Conservation (phyloP, 2,113 vertebrate genomes). For the Hassar affinis region DNA sequence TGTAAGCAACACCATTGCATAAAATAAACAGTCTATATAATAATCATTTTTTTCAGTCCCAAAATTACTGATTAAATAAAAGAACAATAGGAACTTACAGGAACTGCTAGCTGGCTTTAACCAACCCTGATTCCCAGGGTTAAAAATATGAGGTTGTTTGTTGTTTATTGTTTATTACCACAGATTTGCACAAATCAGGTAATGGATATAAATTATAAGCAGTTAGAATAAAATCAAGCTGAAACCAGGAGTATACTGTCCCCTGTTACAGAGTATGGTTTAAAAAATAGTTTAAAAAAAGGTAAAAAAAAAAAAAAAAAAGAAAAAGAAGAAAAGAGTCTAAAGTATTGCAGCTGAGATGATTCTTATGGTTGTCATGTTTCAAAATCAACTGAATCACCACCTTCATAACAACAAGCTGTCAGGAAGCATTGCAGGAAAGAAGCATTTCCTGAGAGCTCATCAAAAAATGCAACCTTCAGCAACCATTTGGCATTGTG, state of each 20-base stretch:
- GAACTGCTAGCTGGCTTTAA: not conserved
- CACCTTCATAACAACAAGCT: no score
- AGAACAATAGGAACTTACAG: no score
- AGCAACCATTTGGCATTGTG: not conserved
- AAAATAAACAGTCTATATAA: not conserved
- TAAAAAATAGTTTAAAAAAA: no score
- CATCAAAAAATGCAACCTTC: not conserved
- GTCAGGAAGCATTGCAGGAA: not conserved
- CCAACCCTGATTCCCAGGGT: not conserved
- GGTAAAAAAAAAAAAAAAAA: no score
- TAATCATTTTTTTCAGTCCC: not conserved
- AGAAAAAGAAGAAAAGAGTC: not conserved
- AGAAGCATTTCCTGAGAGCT: not conserved
- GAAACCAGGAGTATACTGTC: not conserved
- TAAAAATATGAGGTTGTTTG: not conserved
- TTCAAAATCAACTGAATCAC: not conserved
- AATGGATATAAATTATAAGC: no score
- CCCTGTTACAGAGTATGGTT: not conserved
- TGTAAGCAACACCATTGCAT: not conserved
- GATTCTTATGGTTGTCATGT: not conserved
- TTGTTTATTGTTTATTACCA: not conserved
- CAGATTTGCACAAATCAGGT: no score
- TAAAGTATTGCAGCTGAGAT: not conserved
- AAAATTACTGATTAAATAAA: not conserved
- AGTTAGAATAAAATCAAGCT: not conserved